Base-by-base conservation (phyloP, 2,888 invertebrate species). In the Acleris cristana region DNA sequence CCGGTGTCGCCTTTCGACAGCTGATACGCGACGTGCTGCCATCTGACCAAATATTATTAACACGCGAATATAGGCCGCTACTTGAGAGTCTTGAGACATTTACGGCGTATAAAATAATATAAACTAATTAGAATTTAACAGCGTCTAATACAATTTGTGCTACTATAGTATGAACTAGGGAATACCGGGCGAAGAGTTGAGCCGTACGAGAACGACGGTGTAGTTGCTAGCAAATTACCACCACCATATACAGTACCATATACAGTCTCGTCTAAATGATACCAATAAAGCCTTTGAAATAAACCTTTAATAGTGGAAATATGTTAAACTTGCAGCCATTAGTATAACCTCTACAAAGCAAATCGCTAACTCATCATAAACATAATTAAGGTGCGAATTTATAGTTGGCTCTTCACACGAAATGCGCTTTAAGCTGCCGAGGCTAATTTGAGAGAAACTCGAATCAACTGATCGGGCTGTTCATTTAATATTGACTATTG, bases 1-100 rank as follows among this genome's bases (percentile, higher is more conserved):
- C 70, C 74, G 73, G 83, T 88, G 81, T 92, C 79, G 75, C 73
- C 80, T 92, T 90, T 80, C 83, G 90, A 85, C 86, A 89, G 83
- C 80, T 85, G 90, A 90, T 90, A 89, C 87, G 78, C 80, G 79
- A 81, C 81, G 72, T 73, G 83, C 76, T 83, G 76, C 84, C 83
- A 84, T 83, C 85, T 80, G 79, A 85, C 82, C 79, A 85, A 85
- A 86, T 87, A 87, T 84, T 84, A 83, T 82, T 79, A 81, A 82
- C 63, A 53, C 61, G 21, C 48, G 18, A 63, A 67, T 58, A 54
- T 59, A 69, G 44, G 54, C 53, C 49, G 65, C 65, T 51, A 69
- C 57, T 34, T 59, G 69, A 69, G 65, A 69, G 45, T 66, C 57
- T 34, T 59, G 69, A 69, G 65, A 69, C 51, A 61, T n/a, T 49